Base-by-base conservation (phyloP, 2,888 invertebrate genomes). In the Lepidocyrtoides sp. region DNA sequence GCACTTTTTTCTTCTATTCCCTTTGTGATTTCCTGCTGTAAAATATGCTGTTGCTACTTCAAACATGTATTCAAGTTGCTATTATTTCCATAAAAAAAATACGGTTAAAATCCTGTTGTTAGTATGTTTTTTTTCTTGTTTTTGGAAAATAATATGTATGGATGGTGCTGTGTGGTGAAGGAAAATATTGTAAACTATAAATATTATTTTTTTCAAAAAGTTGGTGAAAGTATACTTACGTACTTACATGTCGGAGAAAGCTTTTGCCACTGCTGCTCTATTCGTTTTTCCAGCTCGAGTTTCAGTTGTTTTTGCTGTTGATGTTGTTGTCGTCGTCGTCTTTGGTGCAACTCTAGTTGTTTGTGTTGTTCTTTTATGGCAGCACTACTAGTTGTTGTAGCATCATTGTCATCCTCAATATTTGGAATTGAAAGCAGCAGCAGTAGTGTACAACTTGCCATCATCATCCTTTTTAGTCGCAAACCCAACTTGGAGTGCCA, bases 211-310 rank as follows among this genome's bases (percentile, higher is more conserved):
- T 60, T 12, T 26, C 26, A 23, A 14, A 1, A 10, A 48, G 48
- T n/a, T 48, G 14, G n/a, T 14, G 2, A 48, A 54, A 17, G 41
- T 20, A 41, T 20, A 69, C 69, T 69, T 69, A 69, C 69, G 20
- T 63, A 69, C 69, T 69, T 69, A 69, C 69, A 69, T 69, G 69
- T 3, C n/a, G 69, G 36, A 41, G 41, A 69, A 69, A 69, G 69
- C 32, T 36, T 17, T 32, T 29, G 5, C 69, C 29, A 2, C 20
- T 69, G n/a, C 20, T 69, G 69, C 14, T 69, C 14, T 36, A 7
- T 32, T 63, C 32, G 17, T 23, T 26, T 14, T 63, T 29, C 14
- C 63, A 63, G 63, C 63, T 63, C 32, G 14, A 63, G 32, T 36
- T 36, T 17, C 23, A 60, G 12, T 26, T 60, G 26, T 41, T 32